Evolutionary conservation across 2,113 vertebrate species (phyloP), one percentile per base, ranked within the genome.

Genomic region (Pseudonaja textilis): DNA sequence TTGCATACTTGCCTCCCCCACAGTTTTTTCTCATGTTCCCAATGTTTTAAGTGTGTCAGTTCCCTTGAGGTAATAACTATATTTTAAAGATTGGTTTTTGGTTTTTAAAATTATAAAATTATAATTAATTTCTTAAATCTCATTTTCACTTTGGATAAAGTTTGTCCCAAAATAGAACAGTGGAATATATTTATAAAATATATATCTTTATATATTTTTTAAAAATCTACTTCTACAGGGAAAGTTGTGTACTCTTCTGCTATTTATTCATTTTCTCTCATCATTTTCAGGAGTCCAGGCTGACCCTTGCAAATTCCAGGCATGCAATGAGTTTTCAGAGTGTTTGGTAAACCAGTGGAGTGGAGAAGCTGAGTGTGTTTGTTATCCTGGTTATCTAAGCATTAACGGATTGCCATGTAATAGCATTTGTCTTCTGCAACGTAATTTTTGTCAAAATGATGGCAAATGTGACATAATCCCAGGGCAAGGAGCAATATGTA

Each of bases 221-320:
- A 39, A 74, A 34, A 39, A 8, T 8, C n/a, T n/a, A 81, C 18
- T 20, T 39, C n/a, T 39, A 81, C 34, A 81, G 69, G 69, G n/a
- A 81, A 81, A 39, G 69, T 81, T 81, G 34, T 39, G 16, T 39
- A 74, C 69, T 74, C n/a, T 39, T 74, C 34, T 92, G 22, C 42
- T 85, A 2, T 57, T 0, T 16, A 45, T 54, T 87, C 42, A 94
- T 87, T 95, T 55, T 22, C 86, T 85, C 87, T 56, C 91, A 93
- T 1, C 91, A 0, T 92, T 94, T 91, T 55, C 95, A 99, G 99
- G 99, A 52, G 98, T 99, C 64, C 95, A 97, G 81, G 99, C 99
- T 0, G 98, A 99, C 85, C 98, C 98, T 34, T 99, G 99, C 97
- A 99, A 99, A 95, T 99, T 99, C 97, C 99, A 99, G 95, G 98